A percentile compares a stretch with the other conserved stretches of the same genome.
phyloP scores from a whole-genome alignment of 2,113 vertebrate species.

The Hipposideros armiger region DNA sequence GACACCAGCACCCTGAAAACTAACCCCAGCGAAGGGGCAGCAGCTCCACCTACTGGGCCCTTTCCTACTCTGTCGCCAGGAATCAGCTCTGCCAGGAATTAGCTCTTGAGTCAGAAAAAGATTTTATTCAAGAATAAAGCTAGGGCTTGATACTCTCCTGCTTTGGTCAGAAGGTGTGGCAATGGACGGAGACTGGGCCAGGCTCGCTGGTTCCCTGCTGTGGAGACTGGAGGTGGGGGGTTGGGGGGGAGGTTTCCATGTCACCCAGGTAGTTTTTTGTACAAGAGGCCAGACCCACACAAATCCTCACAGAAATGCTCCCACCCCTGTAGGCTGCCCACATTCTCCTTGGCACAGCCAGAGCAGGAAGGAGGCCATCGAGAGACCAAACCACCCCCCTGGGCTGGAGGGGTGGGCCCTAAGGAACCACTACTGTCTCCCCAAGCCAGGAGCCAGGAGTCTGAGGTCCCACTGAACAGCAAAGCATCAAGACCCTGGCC shows the following conservation, averaged over 20 bases:
- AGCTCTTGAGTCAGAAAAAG: neutral
- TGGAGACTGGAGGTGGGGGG: neutral
- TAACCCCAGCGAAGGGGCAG: slow-evolving; percentile 60
- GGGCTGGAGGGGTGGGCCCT: neutral
- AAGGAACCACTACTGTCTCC: slow-evolving; percentile 2
- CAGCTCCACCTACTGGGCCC: slow-evolving; percentile 85
- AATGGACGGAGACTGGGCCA: neutral
- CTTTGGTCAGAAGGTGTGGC: neutral
- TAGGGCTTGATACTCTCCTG: neutral
- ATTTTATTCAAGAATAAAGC: neutral
- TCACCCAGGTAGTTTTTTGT: neutral
- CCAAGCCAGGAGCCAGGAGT: neutral
- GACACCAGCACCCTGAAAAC: neutral
- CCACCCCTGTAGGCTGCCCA: neutral
- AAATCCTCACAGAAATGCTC: neutral
- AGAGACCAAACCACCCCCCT: neutral
- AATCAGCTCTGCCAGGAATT: neutral
- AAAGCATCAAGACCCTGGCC: neutral
- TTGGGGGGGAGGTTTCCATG: neutral
- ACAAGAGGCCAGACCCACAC: slow-evolving; percentile 2
- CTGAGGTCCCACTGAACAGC: neutral
- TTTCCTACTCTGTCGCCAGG: slow-evolving; percentile 1
- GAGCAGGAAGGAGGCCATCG: neutral
- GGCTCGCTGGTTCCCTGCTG: neutral
- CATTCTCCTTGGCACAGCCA: neutral